phyloP scores from a whole-genome alignment of 2,888 invertebrate species.

The Serrognathus titanus region DNA sequence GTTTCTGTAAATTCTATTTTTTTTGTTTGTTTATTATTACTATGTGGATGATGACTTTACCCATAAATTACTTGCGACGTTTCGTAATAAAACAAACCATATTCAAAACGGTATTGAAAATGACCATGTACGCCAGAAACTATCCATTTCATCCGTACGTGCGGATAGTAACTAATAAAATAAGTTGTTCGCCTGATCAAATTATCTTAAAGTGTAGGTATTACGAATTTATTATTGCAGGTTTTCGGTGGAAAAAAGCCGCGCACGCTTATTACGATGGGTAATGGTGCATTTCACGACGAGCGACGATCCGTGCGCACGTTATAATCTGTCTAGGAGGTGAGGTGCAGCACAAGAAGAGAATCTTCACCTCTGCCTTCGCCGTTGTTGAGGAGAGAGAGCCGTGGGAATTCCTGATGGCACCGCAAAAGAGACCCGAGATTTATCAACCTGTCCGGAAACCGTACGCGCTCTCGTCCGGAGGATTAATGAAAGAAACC shows the following conservation, averaged over 20 bases:
- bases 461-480: conserved; percentile 15
- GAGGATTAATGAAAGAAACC: conserved; percentile 7
- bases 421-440: conserved; percentile 22
- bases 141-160: no score
- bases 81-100: background rate
- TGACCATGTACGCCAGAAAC: no score
- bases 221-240: conserved; percentile 1
- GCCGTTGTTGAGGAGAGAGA: conserved; percentile 1
- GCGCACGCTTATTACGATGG: background rate
- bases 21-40: background rate
- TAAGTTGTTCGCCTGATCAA: background rate
- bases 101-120: no score
- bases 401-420: conserved; percentile 25
- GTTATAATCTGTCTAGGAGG: no score
- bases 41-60: no score
- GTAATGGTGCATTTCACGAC: background rate
- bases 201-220: background rate
- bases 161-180: no score
- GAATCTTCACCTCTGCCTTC: conserved; percentile 6
- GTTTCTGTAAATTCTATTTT: background rate
- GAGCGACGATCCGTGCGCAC: background rate
- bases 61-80: background rate
- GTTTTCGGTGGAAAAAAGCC: background rate
- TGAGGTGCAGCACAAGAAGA: background rate
- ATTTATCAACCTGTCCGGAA: conserved; percentile 31